Evolutionary conservation across 1,140 invertebrate genomes (phyloP).

Genomic region (Capitella teleta): DNA sequence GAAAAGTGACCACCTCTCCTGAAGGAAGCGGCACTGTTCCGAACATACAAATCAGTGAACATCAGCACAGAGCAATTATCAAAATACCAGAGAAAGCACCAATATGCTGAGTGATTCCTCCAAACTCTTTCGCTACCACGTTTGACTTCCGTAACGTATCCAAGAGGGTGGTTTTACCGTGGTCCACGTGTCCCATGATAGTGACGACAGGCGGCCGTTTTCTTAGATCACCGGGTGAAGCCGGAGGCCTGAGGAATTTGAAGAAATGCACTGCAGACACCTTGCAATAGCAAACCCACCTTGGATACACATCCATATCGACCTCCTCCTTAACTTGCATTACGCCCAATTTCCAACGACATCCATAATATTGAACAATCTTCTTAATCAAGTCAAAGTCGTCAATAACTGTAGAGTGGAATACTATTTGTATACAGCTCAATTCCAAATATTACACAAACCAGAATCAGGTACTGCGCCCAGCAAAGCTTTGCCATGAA

Average conservation of each 20-base stretch:
- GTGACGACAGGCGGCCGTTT: conserved; percentile 80
- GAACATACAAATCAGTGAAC: not conserved
- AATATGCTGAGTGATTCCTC: conserved; percentile 99
- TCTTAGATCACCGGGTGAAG: conserved; percentile 51
- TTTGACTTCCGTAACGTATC: conserved; percentile 76
- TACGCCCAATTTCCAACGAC: conserved; percentile 45
- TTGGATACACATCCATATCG: conserved; percentile 24
- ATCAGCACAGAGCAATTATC: not conserved
- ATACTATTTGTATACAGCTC: not conserved
- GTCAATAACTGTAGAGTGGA: conserved; percentile 32
- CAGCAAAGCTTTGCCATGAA: not conserved
- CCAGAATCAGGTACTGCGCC: not conserved
- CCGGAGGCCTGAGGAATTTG: conserved; percentile 45
- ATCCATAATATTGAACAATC: conserved; percentile 54
- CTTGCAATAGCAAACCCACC: conserved; percentile 7
- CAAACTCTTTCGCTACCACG: conserved; percentile 84
- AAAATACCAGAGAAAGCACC: conserved; percentile 77
- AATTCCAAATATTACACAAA: not conserved
- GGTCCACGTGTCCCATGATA: conserved; percentile 99
- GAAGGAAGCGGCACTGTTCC: conserved; percentile 12
- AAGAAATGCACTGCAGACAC: not conserved
- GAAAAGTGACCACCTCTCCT: conserved; percentile 74
- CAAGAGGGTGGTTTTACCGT: conserved; percentile 95
- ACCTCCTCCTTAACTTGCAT: conserved; percentile 30
- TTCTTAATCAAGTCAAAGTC: conserved; percentile 51